Conservation (phyloP, 2,797 vertebrate species). For the Varecia variegata region DNA sequence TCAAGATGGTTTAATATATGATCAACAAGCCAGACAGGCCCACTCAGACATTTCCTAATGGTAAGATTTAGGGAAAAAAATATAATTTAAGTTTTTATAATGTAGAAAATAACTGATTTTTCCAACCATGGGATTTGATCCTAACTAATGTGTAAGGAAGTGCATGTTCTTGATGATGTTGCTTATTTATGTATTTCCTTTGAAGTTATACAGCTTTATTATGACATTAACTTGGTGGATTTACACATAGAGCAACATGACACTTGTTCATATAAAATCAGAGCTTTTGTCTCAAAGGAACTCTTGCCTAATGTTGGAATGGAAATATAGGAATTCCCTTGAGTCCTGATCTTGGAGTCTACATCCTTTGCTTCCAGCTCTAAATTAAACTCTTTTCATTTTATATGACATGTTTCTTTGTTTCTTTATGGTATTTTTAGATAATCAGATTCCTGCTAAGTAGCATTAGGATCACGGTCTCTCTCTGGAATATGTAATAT, state of each 20-base stretch:
- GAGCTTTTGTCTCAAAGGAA: not conserved
- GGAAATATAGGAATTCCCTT: not conserved
- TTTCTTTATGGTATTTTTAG: not conserved
- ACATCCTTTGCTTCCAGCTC: constrained; percentile 1
- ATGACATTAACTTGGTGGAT: constrained; percentile 25
- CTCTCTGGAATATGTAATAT: not conserved
- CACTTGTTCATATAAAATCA: not conserved
- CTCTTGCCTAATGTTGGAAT: not conserved
- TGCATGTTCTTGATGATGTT: not conserved
- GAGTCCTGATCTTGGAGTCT: not conserved
- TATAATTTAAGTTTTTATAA: not conserved
- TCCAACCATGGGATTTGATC: not conserved
- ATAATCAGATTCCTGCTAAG: constrained; percentile 2
- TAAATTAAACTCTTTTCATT: constrained; percentile 22
- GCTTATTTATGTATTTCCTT: constrained; percentile 9
- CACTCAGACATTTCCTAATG: constrained; percentile 14
- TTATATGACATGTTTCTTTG: not conserved
- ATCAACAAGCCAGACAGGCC: not conserved
- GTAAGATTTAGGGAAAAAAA: not conserved
- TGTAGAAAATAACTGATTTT: constrained; percentile 26
- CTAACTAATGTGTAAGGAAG: not conserved
- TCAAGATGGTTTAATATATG: constrained; percentile 24
- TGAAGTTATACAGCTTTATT: constrained; percentile 13
- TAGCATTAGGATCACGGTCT: not conserved
- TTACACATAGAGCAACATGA: not conserved